These are phyloP conservation scores for Chesias legatella DNA, from an alignment of 2,888 invertebrate species.

Conservation along the genomic window DNA sequence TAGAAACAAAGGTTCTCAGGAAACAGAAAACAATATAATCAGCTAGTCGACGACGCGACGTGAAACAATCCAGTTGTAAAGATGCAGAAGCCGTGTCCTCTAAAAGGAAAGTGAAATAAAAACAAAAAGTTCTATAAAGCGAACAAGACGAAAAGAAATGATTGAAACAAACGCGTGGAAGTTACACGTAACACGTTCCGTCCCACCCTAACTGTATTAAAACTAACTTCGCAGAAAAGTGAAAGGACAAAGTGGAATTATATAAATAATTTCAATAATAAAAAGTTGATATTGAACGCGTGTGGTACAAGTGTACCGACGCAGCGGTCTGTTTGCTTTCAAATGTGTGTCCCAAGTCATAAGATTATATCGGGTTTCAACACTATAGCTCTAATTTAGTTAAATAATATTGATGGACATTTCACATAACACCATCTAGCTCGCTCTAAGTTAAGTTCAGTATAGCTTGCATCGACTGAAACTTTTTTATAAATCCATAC, in stretches of 20 bases:
- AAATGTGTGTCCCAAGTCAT: too few relatives aligned
- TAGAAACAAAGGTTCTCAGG: too few relatives aligned
- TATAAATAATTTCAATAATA: constrained; percentile 78
- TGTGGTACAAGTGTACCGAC: background rate
- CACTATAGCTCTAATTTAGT: too few relatives aligned
- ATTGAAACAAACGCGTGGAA: constrained; percentile 69
- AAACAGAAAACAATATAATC: background rate
- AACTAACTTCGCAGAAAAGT: constrained; percentile 63
- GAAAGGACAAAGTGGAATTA: constrained; percentile 72
- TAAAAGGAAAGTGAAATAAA: constrained; percentile 47
- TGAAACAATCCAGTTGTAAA: constrained; percentile 6
- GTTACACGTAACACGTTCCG: constrained; percentile 46
- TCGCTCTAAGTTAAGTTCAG: too few relatives aligned
- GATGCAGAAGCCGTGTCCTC: constrained; percentile 34
- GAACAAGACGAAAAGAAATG: constrained; percentile 57
- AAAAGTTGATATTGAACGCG: constrained; percentile 64
- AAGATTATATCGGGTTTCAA: too few relatives aligned
- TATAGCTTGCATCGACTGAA: too few relatives aligned
- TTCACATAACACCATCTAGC: too few relatives aligned
- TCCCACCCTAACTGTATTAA: constrained; percentile 76
- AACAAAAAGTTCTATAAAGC: constrained; percentile 51
- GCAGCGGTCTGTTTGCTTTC: too few relatives aligned
- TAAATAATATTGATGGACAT: too few relatives aligned
- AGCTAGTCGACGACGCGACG: constrained; percentile 13
- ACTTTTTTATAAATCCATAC: too few relatives aligned